Evolutionary conservation across 2,888 invertebrate species (phyloP).

Genomic region (Molorchus minor): DNA sequence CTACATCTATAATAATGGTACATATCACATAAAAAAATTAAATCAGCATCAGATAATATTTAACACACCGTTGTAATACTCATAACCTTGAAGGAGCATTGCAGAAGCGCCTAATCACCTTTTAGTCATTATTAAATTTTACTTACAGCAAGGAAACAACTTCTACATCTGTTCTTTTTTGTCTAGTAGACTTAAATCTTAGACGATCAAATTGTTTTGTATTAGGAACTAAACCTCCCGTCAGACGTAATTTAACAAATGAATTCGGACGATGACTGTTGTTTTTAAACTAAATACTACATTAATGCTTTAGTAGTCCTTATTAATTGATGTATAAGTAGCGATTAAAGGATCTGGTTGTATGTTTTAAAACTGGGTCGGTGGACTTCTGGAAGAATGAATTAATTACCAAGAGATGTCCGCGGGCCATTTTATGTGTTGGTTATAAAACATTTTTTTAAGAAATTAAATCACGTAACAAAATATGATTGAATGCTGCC

Average conservation of each 20-base stretch:
- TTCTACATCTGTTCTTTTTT: not conserved
- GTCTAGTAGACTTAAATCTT: constrained; percentile 1
- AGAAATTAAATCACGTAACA: too few species aligned
- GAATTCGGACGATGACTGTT: constrained; percentile 13
- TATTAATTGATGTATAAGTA: constrained; percentile 56
- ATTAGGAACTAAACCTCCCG: constrained; percentile 10
- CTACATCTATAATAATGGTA: too few species aligned
- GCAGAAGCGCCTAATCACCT: not conserved
- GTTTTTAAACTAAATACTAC: constrained; percentile 29
- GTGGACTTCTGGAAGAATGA: not conserved
- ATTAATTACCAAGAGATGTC: not conserved
- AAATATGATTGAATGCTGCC: too few species aligned
- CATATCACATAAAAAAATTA: too few species aligned
- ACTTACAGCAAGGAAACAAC: not conserved
- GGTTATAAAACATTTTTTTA: too few species aligned
- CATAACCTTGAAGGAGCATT: not conserved
- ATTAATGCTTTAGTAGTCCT: constrained; percentile 55
- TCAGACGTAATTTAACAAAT: constrained; percentile 17
- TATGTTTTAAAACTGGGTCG: not conserved
- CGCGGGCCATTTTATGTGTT: too few species aligned
- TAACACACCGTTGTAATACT: too few species aligned
- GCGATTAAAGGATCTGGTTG: constrained; percentile 2
- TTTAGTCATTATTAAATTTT: not conserved
- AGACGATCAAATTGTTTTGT: constrained; percentile 11
- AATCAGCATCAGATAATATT: too few species aligned